A percentile compares a stretch with the other conserved stretches of the same genome.
Evolutionary conservation across 1,140 invertebrate species (phyloP).

Genomic region (Eufriesea mexicana): DNA sequence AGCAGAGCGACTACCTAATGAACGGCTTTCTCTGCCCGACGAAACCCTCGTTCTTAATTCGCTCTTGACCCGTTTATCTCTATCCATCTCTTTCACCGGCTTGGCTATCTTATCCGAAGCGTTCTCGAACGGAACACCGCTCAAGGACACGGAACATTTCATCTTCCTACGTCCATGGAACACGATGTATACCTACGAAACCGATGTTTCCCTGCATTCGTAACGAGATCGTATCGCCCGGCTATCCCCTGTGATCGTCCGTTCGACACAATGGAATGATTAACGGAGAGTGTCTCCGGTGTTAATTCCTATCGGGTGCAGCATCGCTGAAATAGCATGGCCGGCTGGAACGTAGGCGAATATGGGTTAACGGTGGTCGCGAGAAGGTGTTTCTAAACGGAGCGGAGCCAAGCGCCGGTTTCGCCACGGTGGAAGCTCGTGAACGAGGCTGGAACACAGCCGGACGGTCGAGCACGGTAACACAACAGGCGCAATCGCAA

Average conservation of each 20-base stretch:
- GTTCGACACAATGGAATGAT: constrained; percentile 40
- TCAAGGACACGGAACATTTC: not conserved
- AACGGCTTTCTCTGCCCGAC: not conserved
- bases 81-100: not conserved
- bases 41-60: not conserved
- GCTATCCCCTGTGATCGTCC: not conserved
- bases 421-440: constrained; percentile 44
- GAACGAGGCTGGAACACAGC: constrained; percentile 30
- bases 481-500: constrained; percentile 61
- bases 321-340: constrained; percentile 10
- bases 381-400: constrained; percentile 45
- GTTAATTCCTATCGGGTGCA: constrained; percentile 35
- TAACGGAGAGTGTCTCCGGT: constrained; percentile 19
- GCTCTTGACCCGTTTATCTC: too few relatives aligned
- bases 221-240: constrained; percentile 37
- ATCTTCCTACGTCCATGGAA: not conserved
- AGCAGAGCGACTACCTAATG: not conserved
- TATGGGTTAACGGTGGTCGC: constrained; percentile 34
- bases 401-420: constrained; percentile 14
- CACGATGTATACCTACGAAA: too few relatives aligned
- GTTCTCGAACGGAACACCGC: not conserved
- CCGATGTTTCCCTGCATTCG: not conserved
- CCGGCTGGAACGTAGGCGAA: constrained; percentile 28
- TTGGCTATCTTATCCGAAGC: not conserved
- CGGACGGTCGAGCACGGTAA: constrained; percentile 23